phyloP scores from a whole-genome alignment of 2,113 vertebrate genomes.

The Irena cyanogastra region DNA sequence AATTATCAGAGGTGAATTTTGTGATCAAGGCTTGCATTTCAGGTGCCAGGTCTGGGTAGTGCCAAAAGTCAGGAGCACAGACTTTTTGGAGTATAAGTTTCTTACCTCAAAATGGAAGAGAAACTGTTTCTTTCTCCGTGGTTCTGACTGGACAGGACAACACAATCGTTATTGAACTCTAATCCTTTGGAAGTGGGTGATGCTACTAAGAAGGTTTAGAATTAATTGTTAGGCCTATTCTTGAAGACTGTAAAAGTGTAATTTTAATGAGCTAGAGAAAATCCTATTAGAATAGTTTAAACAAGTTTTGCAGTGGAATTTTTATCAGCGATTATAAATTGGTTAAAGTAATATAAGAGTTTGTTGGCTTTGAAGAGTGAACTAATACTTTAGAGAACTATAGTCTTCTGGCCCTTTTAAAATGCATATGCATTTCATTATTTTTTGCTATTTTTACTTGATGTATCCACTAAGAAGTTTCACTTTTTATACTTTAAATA shows the following conservation, averaged over 20 bases:
- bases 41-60: background rate
- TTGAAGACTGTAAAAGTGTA: slow-evolving; percentile 26
- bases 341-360: background rate
- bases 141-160: background rate
- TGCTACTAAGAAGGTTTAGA: slow-evolving; percentile 33
- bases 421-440: background rate
- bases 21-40: background rate
- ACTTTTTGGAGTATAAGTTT: background rate
- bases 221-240: slow-evolving; percentile 18
- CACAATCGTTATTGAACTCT: rapidly evolving
- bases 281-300: slow-evolving; percentile 47
- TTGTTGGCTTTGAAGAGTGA: background rate
- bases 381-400: background rate
- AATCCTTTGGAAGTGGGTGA: slow-evolving; percentile 11
- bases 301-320: slow-evolving; percentile 11
- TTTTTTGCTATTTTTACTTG: background rate
- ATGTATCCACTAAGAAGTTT: background rate
- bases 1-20: background rate
- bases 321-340: slow-evolving; percentile 7
- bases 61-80: background rate
- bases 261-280: slow-evolving; percentile 53
- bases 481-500: background rate
- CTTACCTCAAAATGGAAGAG: background rate
- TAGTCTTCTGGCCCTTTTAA: background rate
- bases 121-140: background rate